phyloP scores from a whole-genome alignment of 53 echinoderm and acorn worm genomes.

The Actinopyga echinites region DNA sequence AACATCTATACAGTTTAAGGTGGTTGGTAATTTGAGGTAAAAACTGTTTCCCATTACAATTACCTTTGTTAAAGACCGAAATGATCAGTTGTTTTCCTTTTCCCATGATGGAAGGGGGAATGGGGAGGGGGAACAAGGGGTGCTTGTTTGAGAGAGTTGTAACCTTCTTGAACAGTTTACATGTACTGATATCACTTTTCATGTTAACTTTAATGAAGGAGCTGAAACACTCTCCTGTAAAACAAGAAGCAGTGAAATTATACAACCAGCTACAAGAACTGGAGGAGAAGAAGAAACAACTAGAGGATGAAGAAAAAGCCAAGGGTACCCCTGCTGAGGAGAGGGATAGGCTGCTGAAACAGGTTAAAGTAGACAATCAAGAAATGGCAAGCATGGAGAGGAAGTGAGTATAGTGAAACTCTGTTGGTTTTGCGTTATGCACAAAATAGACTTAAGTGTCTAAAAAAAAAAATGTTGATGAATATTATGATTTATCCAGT shows the following conservation, averaged over 20 bases:
- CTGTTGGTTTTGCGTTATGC: neutral
- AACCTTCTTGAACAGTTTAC: neutral
- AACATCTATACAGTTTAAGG: too few species aligned
- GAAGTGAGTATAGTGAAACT: conserved; percentile 58
- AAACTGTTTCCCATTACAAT: too few species aligned
- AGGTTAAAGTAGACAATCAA: conserved; percentile 90
- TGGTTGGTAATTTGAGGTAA: too few species aligned
- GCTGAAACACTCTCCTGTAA: conserved; percentile 80
- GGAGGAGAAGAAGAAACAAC: conserved; percentile 83
- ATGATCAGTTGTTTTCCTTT: too few species aligned
- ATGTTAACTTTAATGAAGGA: conserved; percentile 53
- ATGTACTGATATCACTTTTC: neutral
- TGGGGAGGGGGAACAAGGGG: too few species aligned
- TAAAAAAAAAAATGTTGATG: too few species aligned
- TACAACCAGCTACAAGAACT: conserved; percentile 90
- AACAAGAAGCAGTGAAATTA: conserved; percentile 88
- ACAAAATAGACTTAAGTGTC: neutral
- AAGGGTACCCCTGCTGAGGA: conserved; percentile 86
- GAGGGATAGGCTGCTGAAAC: conserved; percentile 85
- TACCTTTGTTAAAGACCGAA: too few species aligned
- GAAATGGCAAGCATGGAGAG: conserved; percentile 96
- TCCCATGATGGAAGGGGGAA: too few species aligned
- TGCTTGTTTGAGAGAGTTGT: too few species aligned
- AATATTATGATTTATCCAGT: too few species aligned
- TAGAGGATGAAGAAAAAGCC: conserved; percentile 81